These are phyloP conservation scores for Clytia hemisphaerica DNA, from an alignment of 30 jellyfish, hydroid and myxozoan species.

Conservation along the genomic window DNA sequence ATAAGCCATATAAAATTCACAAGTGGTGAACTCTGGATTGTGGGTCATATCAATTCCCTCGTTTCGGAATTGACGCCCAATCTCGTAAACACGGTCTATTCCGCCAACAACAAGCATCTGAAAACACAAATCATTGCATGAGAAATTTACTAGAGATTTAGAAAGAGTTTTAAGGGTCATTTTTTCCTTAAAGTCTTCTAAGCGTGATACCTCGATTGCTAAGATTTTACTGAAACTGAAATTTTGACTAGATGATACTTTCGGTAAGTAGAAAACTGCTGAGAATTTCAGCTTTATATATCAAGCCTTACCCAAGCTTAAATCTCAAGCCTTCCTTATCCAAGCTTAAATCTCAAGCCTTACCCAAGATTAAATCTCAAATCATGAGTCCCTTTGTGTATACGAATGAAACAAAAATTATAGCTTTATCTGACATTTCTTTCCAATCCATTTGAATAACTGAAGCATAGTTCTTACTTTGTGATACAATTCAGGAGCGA, in stretches of 20 bases:
- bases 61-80: constrained; percentile 93
- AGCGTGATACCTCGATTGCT: neutral
- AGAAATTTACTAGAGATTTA: neutral
- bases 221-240: neutral
- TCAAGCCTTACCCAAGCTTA: no score
- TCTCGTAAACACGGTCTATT: constrained; percentile 87
- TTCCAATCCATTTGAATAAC: no score
- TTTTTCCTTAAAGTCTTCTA: neutral
- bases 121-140: neutral
- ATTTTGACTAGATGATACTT: no score
- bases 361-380: no score
- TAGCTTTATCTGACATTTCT: no score
- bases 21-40: constrained; percentile 96
- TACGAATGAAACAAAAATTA: no score
- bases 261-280: no score
- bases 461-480: no score
- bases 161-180: neutral
- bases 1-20: constrained; percentile 96
- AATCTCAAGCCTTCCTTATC: no score
- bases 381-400: no score
- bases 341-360: no score
- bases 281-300: no score
- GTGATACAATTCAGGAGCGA: constrained; percentile 93
- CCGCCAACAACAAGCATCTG: constrained; percentile 98
- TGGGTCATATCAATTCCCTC: constrained; percentile 96